Base-by-base conservation (phyloP, 2,888 invertebrate genomes). In the Tetanocera ferruginea region DNA sequence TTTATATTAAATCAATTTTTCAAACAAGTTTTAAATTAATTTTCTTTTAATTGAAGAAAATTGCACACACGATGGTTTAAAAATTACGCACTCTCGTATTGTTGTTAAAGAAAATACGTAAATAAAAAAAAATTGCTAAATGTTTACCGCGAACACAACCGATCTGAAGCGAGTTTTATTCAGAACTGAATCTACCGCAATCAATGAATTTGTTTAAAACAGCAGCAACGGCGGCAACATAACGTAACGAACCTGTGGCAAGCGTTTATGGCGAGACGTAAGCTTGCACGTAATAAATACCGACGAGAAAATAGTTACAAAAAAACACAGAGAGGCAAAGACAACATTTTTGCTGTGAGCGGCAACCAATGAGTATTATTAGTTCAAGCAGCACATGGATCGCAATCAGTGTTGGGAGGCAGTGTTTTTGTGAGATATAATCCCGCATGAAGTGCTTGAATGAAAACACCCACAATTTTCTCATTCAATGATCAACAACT, bases 111-210 rank as follows among this genome's bases (percentile, higher is more conserved):
- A 52, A 31, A 70, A 70, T 55, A 51, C 43, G 43, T 43, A 43
- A 60, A 49, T 60, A 19, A 17, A 19, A 49, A 64, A 19, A 43
- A 28, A 19, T 67, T 23, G 37, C 23, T 8, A 11, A 37, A 43
- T 1, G 1, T 43, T 43, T 14, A 43, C 14, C 43, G 9, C 57
- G 60, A 51, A 51, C 49, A 67, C 72, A n/a, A 52, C 52, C 51
- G 62, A 73, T 62, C 62, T 8, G 14, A 17, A 37, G 51, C 51
- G 43, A 31, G 64, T 34, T 51, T 74, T 52, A 74, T 52, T 34
- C 11, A 64, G 51, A 74, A 74, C 74, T 74, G 64, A 74, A 74
- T 25, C 28, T 4, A 31, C 60, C 60, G 9, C 60, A 28, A 43
- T 6, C 43, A 43, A 25, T 5, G 23, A 60, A 60, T 60, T 60